Conservation (phyloP, 2,888 invertebrate genomes). For the Athrips mouffetella region DNA sequence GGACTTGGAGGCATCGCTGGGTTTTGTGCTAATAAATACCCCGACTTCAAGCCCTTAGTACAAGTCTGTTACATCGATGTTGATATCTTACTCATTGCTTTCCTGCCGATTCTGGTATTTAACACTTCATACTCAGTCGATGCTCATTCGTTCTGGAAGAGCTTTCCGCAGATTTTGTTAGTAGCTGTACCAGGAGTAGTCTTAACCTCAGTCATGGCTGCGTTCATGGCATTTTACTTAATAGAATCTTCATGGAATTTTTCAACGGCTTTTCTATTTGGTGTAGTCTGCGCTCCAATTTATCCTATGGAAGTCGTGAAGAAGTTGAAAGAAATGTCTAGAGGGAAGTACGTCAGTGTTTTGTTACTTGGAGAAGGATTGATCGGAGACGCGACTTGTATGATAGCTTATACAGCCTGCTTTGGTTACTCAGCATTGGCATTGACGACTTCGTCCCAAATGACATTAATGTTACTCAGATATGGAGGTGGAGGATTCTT, state of each 20-base stretch:
- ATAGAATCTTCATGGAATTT: conserved; percentile 60
- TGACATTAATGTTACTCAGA: conserved; percentile 51
- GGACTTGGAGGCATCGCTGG: conserved; percentile 55
- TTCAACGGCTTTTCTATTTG: conserved; percentile 54
- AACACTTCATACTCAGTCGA: conserved; percentile 62
- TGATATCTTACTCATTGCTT: conserved; percentile 46
- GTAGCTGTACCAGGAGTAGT: conserved; percentile 58
- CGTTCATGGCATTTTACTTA: conserved; percentile 58
- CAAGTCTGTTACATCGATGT: conserved; percentile 55
- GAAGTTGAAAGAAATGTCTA: conserved; percentile 52
- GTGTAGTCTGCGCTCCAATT: conserved; percentile 61
- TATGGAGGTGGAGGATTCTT: conserved; percentile 60
- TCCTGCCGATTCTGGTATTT: conserved; percentile 58
- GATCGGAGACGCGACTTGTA: conserved; percentile 60
- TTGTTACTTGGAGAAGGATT: conserved; percentile 61
- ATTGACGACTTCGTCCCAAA: conserved; percentile 45
- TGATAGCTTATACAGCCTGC: conserved; percentile 62
- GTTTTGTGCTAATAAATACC: conserved; percentile 50
- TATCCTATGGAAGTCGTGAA: conserved; percentile 65
- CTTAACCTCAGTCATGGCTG: conserved; percentile 51
- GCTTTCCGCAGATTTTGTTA: conserved; percentile 57
- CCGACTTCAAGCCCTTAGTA: conserved; percentile 52
- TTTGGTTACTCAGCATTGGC: conserved; percentile 57
- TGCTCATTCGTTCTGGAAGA: conserved; percentile 61
- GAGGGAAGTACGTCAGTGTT: conserved; percentile 63